A percentile compares a stretch with the other conserved stretches of the same genome.
Conservation (phyloP, 2,113 vertebrate genomes). For the Arothron firmamentum region DNA sequence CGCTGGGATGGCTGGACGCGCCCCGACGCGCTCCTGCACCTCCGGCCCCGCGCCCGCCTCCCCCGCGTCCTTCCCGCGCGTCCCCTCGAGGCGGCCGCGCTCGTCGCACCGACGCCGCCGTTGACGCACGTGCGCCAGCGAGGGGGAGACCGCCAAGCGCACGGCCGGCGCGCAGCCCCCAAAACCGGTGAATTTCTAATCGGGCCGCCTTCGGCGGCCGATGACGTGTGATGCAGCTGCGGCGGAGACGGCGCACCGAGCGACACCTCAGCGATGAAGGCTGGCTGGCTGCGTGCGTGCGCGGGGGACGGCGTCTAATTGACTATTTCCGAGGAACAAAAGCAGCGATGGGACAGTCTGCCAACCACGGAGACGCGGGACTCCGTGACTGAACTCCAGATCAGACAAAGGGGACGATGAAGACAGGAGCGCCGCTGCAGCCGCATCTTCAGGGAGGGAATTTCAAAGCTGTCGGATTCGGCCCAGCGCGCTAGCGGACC, state of each 20-base stretch:
- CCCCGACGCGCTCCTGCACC: constrained; percentile 42
- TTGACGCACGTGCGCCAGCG: constrained; percentile 20
- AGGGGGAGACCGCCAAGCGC: too few relatives aligned
- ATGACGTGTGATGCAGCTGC: constrained; percentile 50
- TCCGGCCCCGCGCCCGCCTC: constrained; percentile 41
- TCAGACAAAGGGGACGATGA: constrained; percentile 41
- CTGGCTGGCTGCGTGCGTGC: constrained; percentile 23
- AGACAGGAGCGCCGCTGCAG: constrained; percentile 50
- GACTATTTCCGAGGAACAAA: constrained; percentile 50
- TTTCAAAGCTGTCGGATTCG: constrained; percentile 16
- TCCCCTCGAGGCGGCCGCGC: constrained; percentile 15
- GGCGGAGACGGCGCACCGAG: constrained; percentile 25
- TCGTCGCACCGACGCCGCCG: constrained; percentile 48
- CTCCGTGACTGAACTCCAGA: constrained; percentile 27
- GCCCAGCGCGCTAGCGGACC: neutral
- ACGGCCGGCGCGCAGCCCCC: constrained; percentile 15
- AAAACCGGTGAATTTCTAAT: constrained; percentile 26
- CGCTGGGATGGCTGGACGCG: constrained; percentile 61
- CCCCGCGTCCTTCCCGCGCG: constrained; percentile 34
- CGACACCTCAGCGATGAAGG: constrained; percentile 34
- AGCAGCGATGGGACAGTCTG: constrained; percentile 35
- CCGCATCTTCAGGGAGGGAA: constrained; percentile 52
- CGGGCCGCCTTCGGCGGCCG: constrained; percentile 21
- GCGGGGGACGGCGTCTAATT: constrained; percentile 27
- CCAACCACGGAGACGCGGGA: constrained; percentile 4